Evolutionary conservation across 1,140 invertebrate genomes (phyloP).

Genomic region (Oncopodura yosiiana): DNA sequence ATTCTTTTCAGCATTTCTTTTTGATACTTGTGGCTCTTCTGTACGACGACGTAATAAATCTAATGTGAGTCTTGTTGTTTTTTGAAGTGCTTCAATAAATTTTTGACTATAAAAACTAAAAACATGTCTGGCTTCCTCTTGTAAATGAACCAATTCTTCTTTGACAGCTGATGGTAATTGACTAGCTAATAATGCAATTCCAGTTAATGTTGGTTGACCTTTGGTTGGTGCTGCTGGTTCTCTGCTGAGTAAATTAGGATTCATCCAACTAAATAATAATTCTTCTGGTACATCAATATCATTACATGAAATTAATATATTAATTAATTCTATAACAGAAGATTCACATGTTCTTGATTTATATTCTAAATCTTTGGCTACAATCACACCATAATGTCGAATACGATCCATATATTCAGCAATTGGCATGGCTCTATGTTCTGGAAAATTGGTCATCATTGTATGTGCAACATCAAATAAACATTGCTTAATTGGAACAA

Average conservation of each 20-base stretch:
- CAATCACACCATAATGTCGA: conserved; percentile 39
- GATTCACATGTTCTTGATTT: conserved; percentile 52
- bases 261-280: conserved; percentile 54
- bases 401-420: conserved; percentile 57
- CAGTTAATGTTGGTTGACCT: conserved; percentile 42
- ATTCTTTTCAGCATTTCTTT: conserved; percentile 23
- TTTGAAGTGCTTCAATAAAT: conserved; percentile 56
- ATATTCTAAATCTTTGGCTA: conserved; percentile 44
- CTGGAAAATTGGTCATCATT: conserved; percentile 54
- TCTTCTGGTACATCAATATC: conserved; percentile 47
- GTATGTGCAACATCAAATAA: conserved; percentile 55
- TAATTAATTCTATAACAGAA: conserved; percentile 56
- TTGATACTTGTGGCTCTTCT: conserved; percentile 31
- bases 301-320: conserved; percentile 55
- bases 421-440: conserved; percentile 52
- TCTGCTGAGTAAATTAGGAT: conserved; percentile 38
- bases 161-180: conserved; percentile 32
- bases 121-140: conserved; percentile 62
- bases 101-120: conserved; percentile 60
- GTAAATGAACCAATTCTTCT: conserved; percentile 49
- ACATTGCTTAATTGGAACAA: conserved; percentile 60
- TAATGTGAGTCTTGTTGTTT: conserved; percentile 56
- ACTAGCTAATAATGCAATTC: conserved; percentile 46
- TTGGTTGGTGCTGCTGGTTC: background rate
- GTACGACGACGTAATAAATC: conserved; percentile 54